phyloP scores from a whole-genome alignment of 2,888 invertebrate species.

The Lysandra coridon region DNA sequence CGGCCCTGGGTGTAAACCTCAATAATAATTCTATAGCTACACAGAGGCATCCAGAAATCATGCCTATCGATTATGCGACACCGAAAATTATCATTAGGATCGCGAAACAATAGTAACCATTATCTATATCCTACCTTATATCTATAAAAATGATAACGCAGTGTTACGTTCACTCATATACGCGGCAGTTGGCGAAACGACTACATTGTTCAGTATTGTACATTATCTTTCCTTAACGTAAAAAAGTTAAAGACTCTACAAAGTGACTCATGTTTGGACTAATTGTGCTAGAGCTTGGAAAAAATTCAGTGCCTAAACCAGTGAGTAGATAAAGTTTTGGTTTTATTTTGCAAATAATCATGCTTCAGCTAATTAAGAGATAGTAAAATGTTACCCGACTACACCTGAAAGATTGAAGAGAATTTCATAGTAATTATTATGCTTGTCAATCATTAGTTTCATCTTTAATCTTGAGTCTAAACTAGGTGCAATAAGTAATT shows the following conservation, averaged over 20 bases:
- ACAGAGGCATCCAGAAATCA: neutral
- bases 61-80: neutral
- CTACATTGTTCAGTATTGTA: slow-evolving; percentile 1
- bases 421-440: neutral
- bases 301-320: neutral
- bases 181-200: neutral
- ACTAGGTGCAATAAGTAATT: neutral
- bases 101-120: slow-evolving; percentile 18
- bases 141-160: slow-evolving; percentile 22
- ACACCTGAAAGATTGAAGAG: neutral
- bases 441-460: neutral
- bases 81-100: neutral
- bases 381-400: neutral
- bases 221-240: neutral
- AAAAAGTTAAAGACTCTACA: neutral
- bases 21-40: neutral
- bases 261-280: neutral
- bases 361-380: neutral
- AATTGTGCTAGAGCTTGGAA: neutral
- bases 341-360: neutral
- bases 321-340: neutral
- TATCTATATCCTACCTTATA: slow-evolving; percentile 22
- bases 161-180: neutral
- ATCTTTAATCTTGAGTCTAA: neutral
- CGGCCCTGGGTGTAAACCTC: no score